Evolutionary conservation across 2,113 vertebrate species (phyloP).

Genomic region (Forbesichthys papilliferus): DNA sequence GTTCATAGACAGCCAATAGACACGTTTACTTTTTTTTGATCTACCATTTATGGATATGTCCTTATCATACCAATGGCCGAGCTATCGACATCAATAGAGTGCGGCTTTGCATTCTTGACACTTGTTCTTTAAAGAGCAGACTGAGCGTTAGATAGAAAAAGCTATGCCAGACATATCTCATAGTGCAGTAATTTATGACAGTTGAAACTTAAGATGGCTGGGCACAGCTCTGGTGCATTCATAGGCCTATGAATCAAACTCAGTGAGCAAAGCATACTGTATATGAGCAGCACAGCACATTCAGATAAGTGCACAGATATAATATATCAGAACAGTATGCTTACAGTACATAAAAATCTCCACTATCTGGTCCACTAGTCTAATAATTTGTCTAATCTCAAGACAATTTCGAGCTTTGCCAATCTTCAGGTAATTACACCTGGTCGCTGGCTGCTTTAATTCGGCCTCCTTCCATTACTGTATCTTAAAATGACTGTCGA

Average conservation of each 20-base stretch:
- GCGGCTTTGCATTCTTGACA: conserved; percentile 32
- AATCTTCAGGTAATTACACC: conserved; percentile 48
- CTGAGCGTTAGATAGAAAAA: conserved; percentile 63
- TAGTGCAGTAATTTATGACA: conserved; percentile 65
- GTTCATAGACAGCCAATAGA: conserved; percentile 13
- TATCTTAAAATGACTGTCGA: conserved; percentile 35
- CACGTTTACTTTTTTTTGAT: conserved; percentile 14
- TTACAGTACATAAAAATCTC: too few species aligned
- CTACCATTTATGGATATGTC: conserved; percentile 14
- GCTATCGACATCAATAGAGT: conserved; percentile 26
- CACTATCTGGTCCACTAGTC: too few species aligned
- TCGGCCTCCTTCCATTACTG: conserved; percentile 36
- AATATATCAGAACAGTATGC: too few species aligned
- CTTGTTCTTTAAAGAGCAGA: conserved; percentile 62
- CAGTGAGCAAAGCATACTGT: conserved; percentile 34
- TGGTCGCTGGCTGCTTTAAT: conserved; percentile 27
- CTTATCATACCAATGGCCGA: conserved; percentile 36
- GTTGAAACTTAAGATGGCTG: conserved; percentile 55
- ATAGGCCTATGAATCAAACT: conserved; percentile 29
- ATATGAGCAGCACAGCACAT: conserved; percentile 26
- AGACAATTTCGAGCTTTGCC: background rate
- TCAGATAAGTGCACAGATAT: conserved; percentile 4
- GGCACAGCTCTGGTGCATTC: conserved; percentile 44
- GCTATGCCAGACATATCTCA: conserved; percentile 55
- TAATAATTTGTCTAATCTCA: background rate